Percentiles rank a stretch among this genome's conserved stretches.
Conservation (phyloP, 2,113 vertebrate genomes). For the Cyanoramphus novaezelandiae region DNA sequence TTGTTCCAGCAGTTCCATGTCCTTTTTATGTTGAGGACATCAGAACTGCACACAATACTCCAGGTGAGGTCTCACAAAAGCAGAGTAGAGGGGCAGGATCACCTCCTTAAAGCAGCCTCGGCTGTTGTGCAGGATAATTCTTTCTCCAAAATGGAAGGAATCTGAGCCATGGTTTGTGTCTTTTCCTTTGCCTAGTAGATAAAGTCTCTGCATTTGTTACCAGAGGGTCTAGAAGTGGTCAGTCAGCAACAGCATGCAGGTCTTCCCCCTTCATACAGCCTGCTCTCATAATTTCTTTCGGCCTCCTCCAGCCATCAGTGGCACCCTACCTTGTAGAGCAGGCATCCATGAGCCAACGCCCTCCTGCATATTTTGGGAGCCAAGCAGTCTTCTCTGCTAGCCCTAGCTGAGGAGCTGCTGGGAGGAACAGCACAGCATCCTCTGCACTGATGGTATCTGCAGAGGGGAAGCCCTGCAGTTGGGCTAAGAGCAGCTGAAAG, state of each 20-base stretch:
- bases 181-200: neutral
- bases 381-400: neutral
- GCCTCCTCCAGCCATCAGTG: neutral
- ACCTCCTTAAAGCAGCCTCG: neutral
- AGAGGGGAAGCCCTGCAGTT: fast-evolving
- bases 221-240: neutral
- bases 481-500: neutral
- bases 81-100: too few relatives aligned
- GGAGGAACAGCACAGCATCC: neutral
- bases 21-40: too few relatives aligned
- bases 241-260: neutral
- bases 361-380: neutral
- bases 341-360: neutral
- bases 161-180: neutral
- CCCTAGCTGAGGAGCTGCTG: fast-evolving
- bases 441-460: neutral
- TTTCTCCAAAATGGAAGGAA: neutral
- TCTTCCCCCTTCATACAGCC: neutral
- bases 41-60: too few relatives aligned
- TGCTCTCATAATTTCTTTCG: neutral
- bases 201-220: neutral
- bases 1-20: too few relatives aligned
- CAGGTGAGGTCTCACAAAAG: too few relatives aligned
- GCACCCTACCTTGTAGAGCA: neutral
- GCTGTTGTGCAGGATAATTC: neutral